phyloP scores from a whole-genome alignment of 2,797 vertebrate species.

The Echiichthys vipera region DNA sequence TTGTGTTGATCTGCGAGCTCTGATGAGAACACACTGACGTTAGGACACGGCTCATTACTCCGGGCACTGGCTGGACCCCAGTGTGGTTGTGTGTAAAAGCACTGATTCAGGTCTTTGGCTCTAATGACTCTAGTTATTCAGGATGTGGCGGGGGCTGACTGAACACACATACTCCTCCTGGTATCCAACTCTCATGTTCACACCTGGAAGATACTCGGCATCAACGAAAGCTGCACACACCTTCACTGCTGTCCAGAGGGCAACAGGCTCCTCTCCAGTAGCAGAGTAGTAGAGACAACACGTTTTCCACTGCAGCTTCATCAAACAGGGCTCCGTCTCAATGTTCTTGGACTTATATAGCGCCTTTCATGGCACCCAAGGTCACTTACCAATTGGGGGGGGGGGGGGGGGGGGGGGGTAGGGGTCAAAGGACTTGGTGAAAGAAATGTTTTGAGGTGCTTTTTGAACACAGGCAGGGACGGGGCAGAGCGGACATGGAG shows the following conservation, averaged over 20 bases:
- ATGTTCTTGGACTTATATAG: too few relatives aligned
- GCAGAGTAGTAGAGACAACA: too few relatives aligned
- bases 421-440: too few relatives aligned
- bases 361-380: too few relatives aligned
- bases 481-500: too few relatives aligned
- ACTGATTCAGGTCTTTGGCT: not conserved
- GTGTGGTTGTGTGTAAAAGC: not conserved
- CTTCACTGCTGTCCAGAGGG: not conserved
- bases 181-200: not conserved
- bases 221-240: conserved; percentile 14
- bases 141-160: conserved; percentile 7
- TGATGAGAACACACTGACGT: conserved; percentile 15
- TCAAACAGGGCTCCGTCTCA: too few relatives aligned
- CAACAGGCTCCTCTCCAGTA: not conserved
- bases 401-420: too few relatives aligned
- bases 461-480: too few relatives aligned
- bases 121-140: not conserved
- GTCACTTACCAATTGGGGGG: too few relatives aligned
- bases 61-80: not conserved
- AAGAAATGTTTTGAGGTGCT: too few relatives aligned
- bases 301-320: too few relatives aligned
- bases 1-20: conserved; percentile 15
- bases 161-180: conserved; percentile 16
- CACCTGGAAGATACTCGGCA: conserved; percentile 14
- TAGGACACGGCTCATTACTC: conserved; percentile 34